Evolutionary conservation across 1,140 invertebrate genomes (phyloP).

Genomic region (Melanaphis sacchari): DNA sequence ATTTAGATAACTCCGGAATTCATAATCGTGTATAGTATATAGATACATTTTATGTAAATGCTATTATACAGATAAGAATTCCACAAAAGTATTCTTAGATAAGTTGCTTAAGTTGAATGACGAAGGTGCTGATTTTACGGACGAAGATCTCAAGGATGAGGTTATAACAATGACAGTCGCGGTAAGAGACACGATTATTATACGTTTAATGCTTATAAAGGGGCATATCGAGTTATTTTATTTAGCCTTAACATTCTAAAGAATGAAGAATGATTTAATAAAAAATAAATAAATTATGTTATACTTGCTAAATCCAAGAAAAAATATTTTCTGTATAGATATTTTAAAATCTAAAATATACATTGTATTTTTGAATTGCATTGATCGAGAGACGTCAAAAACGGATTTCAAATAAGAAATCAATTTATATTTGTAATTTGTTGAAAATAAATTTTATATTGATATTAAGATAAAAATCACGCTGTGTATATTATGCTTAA

Average conservation of each 20-base stretch:
- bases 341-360: background rate
- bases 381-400: no score
- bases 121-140: constrained; percentile 64
- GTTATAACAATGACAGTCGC: constrained; percentile 66
- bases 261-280: background rate
- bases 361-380: no score
- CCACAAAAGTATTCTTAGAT: constrained; percentile 67
- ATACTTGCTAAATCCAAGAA: background rate
- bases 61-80: background rate
- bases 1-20: background rate
- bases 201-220: background rate
- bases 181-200: background rate
- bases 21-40: background rate
- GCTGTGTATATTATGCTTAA: background rate
- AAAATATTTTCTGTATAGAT: background rate
- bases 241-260: background rate
- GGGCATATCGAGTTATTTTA: background rate
- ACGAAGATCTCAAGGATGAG: constrained; percentile 70
- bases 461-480: no score
- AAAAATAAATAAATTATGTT: background rate
- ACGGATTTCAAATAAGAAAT: no score
- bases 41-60: background rate
- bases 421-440: no score
- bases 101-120: constrained; percentile 68
- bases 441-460: background rate